Conservation (phyloP, 2,113 vertebrate species). For the Tinamus guttatus region DNA sequence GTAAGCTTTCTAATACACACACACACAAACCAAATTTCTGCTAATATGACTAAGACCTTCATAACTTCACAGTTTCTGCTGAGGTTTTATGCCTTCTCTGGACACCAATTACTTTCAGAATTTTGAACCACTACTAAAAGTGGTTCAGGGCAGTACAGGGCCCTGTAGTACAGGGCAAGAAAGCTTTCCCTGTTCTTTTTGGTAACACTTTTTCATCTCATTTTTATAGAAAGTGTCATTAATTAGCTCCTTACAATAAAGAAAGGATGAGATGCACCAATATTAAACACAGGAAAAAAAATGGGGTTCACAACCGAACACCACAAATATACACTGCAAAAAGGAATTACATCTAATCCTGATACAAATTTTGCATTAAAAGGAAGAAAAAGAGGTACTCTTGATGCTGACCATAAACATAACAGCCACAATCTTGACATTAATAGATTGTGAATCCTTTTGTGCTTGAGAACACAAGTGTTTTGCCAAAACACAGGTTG, state of each 20-base stretch:
- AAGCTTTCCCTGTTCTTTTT: neutral
- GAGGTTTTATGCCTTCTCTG: constrained; percentile 30
- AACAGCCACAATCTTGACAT: neutral
- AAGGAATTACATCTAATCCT: neutral
- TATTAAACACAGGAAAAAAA: neutral
- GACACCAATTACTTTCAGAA: constrained; percentile 17
- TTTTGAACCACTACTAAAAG: constrained; percentile 14
- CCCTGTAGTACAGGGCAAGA: constrained; percentile 13
- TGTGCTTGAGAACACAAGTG: neutral
- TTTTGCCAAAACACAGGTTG: neutral
- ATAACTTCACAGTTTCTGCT: neutral
- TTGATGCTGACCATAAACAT: neutral
- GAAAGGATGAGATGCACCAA: neutral
- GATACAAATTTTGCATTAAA: too few relatives aligned
- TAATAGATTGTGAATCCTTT: neutral
- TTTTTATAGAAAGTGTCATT: constrained; percentile 11
- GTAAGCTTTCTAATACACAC: neutral
- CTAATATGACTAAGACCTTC: neutral
- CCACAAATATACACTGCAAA: neutral
- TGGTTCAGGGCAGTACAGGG: too few relatives aligned
- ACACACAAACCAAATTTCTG: constrained; percentile 14
- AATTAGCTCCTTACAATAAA: constrained; percentile 6
- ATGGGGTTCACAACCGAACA: neutral
- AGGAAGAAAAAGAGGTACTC: too few relatives aligned
- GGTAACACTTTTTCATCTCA: neutral